Percentiles rank a stretch among this genome's conserved stretches.
These are phyloP conservation scores for Tinea pellionella DNA, from an alignment of 2,888 invertebrate species.

Conservation along the genomic window DNA sequence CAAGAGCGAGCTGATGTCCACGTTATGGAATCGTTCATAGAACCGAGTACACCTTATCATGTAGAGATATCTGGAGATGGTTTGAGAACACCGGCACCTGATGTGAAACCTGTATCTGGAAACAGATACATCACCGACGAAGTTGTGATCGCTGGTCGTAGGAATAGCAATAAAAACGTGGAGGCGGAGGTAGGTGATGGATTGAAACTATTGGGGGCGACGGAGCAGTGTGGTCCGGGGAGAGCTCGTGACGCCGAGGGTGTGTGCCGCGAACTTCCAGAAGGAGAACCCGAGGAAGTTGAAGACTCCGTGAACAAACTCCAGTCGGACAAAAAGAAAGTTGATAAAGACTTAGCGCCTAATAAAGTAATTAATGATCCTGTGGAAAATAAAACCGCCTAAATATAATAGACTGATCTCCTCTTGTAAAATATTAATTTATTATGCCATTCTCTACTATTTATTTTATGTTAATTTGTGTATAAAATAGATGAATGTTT, in stretches of 20 bases:
- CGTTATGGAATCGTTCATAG: slow-evolving; percentile 67
- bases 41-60: slow-evolving; percentile 76
- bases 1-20: slow-evolving; percentile 58
- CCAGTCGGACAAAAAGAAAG: not conserved
- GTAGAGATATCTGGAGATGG: slow-evolving; percentile 68
- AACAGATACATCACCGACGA: slow-evolving; percentile 38
- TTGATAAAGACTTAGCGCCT: not conserved
- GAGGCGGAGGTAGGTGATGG: slow-evolving; percentile 36
- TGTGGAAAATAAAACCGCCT: not conserved
- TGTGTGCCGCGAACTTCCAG: slow-evolving; percentile 42
- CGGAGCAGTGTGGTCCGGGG: slow-evolving; percentile 81
- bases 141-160: slow-evolving; percentile 48
- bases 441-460: slow-evolving; percentile 12
- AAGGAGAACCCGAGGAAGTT: slow-evolving; percentile 16
- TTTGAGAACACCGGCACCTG: slow-evolving; percentile 19
- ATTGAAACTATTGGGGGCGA: slow-evolving; percentile 72
- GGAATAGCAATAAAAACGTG: slow-evolving; percentile 25
- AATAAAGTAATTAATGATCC: not conserved
- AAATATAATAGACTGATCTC: slow-evolving; percentile 10
- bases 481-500: not conserved
- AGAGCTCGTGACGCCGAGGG: slow-evolving; percentile 76
- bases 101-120: slow-evolving; percentile 26
- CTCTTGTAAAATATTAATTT: not conserved
- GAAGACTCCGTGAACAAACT: slow-evolving; percentile 14
- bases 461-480: not conserved